Conservation (phyloP, 2,888 invertebrate genomes). For the Morinoia aosen region DNA sequence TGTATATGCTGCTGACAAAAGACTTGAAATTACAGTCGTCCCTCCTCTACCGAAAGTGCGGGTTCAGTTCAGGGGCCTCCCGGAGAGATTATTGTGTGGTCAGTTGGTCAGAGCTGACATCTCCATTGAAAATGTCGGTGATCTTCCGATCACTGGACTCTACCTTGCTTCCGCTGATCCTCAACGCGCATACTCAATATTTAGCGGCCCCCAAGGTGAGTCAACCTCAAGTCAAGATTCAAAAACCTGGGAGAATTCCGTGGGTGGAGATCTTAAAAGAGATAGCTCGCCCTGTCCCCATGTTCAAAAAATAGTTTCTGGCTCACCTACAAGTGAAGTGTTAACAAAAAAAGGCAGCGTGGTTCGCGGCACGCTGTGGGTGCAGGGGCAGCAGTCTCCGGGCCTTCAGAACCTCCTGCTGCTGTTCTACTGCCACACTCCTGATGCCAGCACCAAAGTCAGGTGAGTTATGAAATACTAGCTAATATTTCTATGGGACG, state of each 20-base stretch:
- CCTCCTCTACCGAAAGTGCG: constrained; percentile 59
- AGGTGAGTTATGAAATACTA: constrained; percentile 39
- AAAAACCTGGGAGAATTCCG: not conserved
- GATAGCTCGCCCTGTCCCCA: constrained; percentile 54
- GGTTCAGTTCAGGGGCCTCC: constrained; percentile 59
- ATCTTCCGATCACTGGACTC: constrained; percentile 58
- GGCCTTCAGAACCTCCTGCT: constrained; percentile 64
- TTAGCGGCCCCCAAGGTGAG: not conserved
- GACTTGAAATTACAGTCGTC: constrained; percentile 77
- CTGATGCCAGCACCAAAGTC: constrained; percentile 49
- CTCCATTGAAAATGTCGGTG: constrained; percentile 60
- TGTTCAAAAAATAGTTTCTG: constrained; percentile 31
- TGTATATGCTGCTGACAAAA: constrained; percentile 77
- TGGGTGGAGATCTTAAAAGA: not conserved
- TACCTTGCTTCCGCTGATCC: constrained; percentile 62
- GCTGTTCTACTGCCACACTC: constrained; percentile 63
- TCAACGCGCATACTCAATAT: constrained; percentile 58
- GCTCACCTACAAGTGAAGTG: not conserved
- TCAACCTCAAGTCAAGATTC: constrained; percentile 6
- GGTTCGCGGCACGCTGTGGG: constrained; percentile 60
- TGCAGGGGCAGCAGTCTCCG: constrained; percentile 60
- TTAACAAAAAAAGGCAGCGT: constrained; percentile 56
- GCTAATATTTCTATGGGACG: not conserved
- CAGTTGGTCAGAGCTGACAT: constrained; percentile 59
- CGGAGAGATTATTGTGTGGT: constrained; percentile 64